Conservation (phyloP, 2,113 vertebrate genomes). For the Aythya baeri region DNA sequence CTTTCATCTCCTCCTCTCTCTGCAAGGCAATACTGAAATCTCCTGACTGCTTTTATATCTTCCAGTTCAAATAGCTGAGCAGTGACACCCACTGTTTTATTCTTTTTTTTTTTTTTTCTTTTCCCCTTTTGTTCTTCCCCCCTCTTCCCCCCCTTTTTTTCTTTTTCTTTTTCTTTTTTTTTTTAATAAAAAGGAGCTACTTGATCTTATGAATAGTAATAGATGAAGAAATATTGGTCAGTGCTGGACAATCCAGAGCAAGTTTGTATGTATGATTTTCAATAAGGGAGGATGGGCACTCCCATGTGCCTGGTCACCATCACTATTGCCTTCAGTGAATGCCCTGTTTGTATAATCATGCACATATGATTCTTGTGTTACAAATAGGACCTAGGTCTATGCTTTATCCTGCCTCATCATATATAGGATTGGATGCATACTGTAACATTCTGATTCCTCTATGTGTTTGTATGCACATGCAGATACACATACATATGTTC, state of each 20-base stretch:
- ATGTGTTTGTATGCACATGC: too few species aligned
- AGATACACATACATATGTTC: neutral
- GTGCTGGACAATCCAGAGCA: conserved; percentile 54
- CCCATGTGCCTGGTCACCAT: conserved; percentile 21
- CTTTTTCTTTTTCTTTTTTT: too few species aligned
- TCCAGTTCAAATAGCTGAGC: neutral
- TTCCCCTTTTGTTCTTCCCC: too few species aligned
- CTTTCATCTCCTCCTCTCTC: conserved; percentile 1
- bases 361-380: neutral
- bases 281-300: neutral
- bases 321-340: conserved; percentile 51
- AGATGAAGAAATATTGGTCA: conserved; percentile 66
- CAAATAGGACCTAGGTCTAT: neutral
- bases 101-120: neutral
- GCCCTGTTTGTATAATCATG: neutral
- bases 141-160: too few species aligned
- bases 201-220: conserved; percentile 68
- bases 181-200: neutral
- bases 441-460: neutral
- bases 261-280: conserved; percentile 52
- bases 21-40: neutral
- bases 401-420: neutral
- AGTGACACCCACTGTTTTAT: neutral
- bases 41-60: conserved; percentile 4
- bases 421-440: neutral